A percentile compares a stretch with the other conserved stretches of the same genome.
phyloP scores from a whole-genome alignment of 1,140 invertebrate species.

The Prorops nasuta region DNA sequence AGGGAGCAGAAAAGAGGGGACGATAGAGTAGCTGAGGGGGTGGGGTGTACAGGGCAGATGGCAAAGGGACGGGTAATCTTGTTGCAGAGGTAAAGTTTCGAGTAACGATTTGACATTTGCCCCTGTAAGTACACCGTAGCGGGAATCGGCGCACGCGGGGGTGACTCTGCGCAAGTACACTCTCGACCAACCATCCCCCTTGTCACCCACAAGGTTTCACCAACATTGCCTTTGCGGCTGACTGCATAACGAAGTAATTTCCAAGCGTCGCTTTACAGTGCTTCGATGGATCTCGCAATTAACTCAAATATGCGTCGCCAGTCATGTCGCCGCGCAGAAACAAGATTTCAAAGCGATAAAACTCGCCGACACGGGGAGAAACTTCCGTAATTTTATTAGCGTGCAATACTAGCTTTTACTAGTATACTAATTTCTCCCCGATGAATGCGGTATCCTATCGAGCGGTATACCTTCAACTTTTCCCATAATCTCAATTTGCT shows the following conservation, averaged over 20 bases:
- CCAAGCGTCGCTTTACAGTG: no score
- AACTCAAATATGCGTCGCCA: no score
- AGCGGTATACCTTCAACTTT: no score
- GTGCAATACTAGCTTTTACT: no score
- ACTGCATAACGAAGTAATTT: slow-evolving; percentile 22
- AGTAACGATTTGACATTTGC: slow-evolving; percentile 30
- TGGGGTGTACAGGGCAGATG: not conserved
- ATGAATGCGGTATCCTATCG: no score
- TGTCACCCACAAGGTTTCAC: slow-evolving; percentile 6
- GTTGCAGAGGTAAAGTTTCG: slow-evolving; percentile 28
- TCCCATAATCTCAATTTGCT: no score
- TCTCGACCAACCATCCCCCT: slow-evolving; percentile 4
- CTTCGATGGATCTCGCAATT: no score
- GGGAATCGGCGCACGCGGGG: slow-evolving; percentile 1
- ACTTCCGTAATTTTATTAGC: no score
- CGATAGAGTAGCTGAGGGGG: not conserved
- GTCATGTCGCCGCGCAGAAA: no score
- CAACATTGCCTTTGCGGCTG: slow-evolving; percentile 19
- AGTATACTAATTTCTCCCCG: no score
- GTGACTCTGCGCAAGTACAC: not conserved
- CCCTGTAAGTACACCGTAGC: slow-evolving; percentile 13
- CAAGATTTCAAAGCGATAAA: no score
- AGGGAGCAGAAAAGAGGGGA: not conserved
- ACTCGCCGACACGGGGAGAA: no score
- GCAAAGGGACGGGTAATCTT: slow-evolving; percentile 16